These are phyloP conservation scores for Emydura subglobosa DNA, from an alignment of 2,113 vertebrate genomes.

Conservation along the genomic window DNA sequence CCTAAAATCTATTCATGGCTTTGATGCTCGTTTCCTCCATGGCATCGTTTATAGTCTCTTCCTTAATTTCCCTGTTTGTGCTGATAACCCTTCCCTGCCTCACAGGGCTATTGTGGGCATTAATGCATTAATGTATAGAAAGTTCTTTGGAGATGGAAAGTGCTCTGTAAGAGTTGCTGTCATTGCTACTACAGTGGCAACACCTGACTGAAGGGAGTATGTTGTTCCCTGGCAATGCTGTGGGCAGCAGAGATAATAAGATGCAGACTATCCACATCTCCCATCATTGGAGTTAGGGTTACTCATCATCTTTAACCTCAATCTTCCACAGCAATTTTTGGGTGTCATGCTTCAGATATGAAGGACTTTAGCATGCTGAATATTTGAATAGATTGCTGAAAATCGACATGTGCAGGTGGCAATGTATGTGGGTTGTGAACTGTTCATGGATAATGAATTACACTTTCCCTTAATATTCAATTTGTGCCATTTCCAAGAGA, in stretches of 20 bases:
- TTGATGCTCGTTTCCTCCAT: background rate
- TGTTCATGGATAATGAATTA: slow-evolving; percentile 10
- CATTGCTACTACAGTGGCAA: background rate
- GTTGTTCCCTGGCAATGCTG: background rate
- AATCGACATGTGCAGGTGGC: background rate
- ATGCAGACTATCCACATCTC: background rate
- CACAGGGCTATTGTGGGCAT: background rate
- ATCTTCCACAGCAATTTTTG: slow-evolving; percentile 1
- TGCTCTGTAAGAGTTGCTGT: background rate
- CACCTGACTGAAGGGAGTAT: background rate
- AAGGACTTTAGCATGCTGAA: background rate
- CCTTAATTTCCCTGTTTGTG: background rate
- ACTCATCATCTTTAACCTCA: background rate
- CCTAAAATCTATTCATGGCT: background rate
- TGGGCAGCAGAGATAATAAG: slow-evolving; percentile 21
- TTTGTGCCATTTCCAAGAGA: background rate
- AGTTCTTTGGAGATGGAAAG: background rate
- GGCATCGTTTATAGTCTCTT: background rate
- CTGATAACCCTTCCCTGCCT: background rate
- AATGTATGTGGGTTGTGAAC: slow-evolving; percentile 20
- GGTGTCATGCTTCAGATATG: background rate
- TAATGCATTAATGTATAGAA: background rate
- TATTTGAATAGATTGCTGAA: background rate
- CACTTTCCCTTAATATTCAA: slow-evolving; percentile 27
- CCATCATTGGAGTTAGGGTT: background rate